phyloP scores from a whole-genome alignment of 2,888 invertebrate genomes.

The Drosophila nr. perissopoda region DNA sequence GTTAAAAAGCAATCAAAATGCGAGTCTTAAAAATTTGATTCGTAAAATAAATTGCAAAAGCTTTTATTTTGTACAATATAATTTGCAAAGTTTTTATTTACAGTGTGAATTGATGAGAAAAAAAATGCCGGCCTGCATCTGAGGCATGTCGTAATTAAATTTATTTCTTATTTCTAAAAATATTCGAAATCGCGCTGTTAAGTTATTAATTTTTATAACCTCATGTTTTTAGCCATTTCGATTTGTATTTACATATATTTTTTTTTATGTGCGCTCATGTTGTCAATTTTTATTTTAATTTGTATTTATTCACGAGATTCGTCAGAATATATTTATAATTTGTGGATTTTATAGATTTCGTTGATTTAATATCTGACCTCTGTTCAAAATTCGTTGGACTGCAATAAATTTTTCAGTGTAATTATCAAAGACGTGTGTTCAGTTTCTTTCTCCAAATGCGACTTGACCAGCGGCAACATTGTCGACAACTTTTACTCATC shows the following conservation, averaged over 20 bases:
- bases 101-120: not conserved
- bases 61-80: not conserved
- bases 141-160: not conserved
- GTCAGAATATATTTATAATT: constrained; percentile 11
- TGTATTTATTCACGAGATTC: constrained; percentile 6
- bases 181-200: constrained; percentile 1
- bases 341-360: constrained; percentile 25
- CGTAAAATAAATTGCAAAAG: not conserved
- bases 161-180: not conserved
- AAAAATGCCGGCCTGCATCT: not conserved
- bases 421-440: constrained; percentile 16
- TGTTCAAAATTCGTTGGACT: not conserved
- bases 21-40: not conserved
- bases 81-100: not conserved
- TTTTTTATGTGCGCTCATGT: constrained; percentile 15
- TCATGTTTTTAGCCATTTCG: constrained; percentile 14
- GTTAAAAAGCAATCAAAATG: not conserved
- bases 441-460: constrained; percentile 13
- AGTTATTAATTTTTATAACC: constrained; percentile 23
- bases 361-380: constrained; percentile 13
- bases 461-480: constrained; percentile 24
- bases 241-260: constrained; percentile 24
- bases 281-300: constrained; percentile 21
- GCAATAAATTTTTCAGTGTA: constrained; percentile 11
- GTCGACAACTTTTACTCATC: constrained; percentile 68